Conservation (phyloP, 2,113 vertebrate genomes). For the Emydura subglobosa region DNA sequence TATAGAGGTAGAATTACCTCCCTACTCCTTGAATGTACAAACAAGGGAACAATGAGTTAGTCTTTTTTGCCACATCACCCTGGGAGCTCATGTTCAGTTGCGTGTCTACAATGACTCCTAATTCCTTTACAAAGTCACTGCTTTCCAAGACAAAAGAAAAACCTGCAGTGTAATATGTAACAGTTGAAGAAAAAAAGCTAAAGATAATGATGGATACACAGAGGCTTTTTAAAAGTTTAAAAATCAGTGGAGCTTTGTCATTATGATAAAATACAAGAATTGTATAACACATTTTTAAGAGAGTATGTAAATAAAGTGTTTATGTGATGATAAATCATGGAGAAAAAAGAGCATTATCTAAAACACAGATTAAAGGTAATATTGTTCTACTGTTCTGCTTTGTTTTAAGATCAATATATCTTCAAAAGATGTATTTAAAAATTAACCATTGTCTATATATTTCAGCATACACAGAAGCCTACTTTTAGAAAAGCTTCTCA, state of each 20-base stretch:
- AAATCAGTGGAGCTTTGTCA: neutral
- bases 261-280: neutral
- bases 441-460: neutral
- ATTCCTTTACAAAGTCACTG: neutral
- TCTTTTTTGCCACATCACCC: neutral
- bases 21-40: neutral
- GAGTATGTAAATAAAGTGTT: neutral
- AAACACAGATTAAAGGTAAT: neutral
- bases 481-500: neutral
- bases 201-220: neutral
- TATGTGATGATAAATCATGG: neutral
- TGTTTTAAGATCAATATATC: slow-evolving; percentile 8
- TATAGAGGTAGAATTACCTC: neutral
- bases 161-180: neutral
- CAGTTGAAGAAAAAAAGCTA: neutral
- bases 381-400: neutral
- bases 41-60: neutral
- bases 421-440: neutral
- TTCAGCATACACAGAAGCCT: neutral
- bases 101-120: neutral
- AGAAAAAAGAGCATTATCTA: slow-evolving; percentile 9
- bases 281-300: neutral
- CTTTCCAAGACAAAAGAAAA: neutral
- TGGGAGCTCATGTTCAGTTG: neutral
- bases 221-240: slow-evolving; percentile 1